Evolutionary conservation across 2,888 invertebrate genomes (phyloP), one percentile per base, ranked within the genome.

Genomic region (Tridacna crocea): DNA sequence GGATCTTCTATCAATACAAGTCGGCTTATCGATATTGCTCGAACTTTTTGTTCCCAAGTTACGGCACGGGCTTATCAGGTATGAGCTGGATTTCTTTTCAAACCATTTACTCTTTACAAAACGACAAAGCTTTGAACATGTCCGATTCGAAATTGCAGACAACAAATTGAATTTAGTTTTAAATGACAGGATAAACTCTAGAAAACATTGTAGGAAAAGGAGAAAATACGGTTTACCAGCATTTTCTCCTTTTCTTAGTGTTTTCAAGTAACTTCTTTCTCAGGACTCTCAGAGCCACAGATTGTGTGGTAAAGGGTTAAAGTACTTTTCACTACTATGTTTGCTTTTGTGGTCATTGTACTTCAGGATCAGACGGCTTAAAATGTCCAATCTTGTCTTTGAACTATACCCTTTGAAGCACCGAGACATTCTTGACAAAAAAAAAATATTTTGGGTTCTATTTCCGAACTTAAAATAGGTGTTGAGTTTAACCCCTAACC

Each of bases 21-120:
- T n/a, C 12, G 27, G 26, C 4, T 66, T 19, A n/a, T 46, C n/a
- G 36, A 19, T 11, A 46, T 66, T 11, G 13, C 46, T 10, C 36
- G 46, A 66, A 36, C 11, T 0, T 46, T 66, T 11, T 66, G 66
- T 66, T 36, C n/a, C 66, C 46, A 66, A 36, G 66, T 46, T 8
- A 66, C n/a, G 47, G 46, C 66, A 66, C 66, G 66, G 19, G 8
- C 46, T 46, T 66, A n/a, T 46, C 66, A 46, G 66, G 66, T 66
- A 36, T 27, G 36, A 15, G 46, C 55, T 10, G 11, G 8, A 36
- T 2, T 36, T 36, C 2, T 36, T 36, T 36, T 36, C 8, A 8
- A 8, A n/a, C n/a, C 36, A 2, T 36, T 36, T 36, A 36, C 36
- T 36, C 36, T 36, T 36, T 36, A 36, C 36, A 36, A 36, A 36